Percentiles rank a stretch among this genome's conserved stretches.
These are phyloP conservation scores for Calypte anna DNA, from an alignment of 2,113 vertebrate species.

Conservation along the genomic window DNA sequence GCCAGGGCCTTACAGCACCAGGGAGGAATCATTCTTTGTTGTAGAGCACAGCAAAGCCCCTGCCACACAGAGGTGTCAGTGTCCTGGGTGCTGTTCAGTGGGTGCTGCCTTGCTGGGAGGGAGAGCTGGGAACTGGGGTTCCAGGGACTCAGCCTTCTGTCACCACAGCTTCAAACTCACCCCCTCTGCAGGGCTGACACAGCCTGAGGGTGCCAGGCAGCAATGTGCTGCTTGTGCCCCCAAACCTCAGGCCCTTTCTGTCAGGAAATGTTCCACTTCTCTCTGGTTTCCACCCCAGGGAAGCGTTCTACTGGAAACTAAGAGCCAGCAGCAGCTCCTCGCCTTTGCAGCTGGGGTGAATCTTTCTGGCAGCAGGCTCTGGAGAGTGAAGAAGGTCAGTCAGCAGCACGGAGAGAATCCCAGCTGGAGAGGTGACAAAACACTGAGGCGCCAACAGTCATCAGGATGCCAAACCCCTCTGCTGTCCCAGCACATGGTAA, in stretches of 20 bases:
- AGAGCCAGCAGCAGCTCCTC: neutral
- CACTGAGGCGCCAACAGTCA: neutral
- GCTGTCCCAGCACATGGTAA: neutral
- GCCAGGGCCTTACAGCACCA: accelerated
- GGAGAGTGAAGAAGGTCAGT: neutral
- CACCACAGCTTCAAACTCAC: neutral
- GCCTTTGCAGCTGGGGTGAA: neutral
- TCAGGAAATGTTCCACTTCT: neutral
- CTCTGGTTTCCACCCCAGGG: constrained; percentile 58
- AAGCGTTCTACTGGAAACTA: constrained; percentile 80
- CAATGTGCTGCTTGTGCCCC: neutral
- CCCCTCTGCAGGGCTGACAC: neutral
- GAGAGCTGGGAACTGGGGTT: neutral
- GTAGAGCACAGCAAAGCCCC: neutral
- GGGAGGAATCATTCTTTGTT: neutral
- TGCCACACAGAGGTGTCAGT: accelerated
- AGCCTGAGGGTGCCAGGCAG: neutral
- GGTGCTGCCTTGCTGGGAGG: neutral
- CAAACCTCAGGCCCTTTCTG: accelerated
- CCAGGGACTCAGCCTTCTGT: neutral
- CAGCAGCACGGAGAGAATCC: neutral
- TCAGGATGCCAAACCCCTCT: neutral
- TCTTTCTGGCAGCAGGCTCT: neutral
- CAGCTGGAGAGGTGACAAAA: neutral
- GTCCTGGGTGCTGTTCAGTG: neutral